A percentile compares a stretch with the other conserved stretches of the same genome.
Conservation (phyloP, 2,113 vertebrate species). For the Oryzias javanicus region DNA sequence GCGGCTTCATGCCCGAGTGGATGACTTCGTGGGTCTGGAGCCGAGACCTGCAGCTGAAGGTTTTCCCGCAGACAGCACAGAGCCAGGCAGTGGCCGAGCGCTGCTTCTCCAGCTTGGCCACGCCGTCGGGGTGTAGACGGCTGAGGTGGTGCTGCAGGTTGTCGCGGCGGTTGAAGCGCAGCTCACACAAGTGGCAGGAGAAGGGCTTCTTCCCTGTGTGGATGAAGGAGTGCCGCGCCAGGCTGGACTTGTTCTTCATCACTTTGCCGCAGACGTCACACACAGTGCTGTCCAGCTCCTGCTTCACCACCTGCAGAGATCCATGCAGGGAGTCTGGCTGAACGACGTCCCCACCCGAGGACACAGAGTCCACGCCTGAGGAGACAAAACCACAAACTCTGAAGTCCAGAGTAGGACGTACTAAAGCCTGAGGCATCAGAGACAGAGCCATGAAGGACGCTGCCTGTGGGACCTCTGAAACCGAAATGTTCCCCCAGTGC, state of each 20-base stretch:
- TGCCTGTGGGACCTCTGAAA: too few relatives aligned
- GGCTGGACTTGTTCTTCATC: conserved; percentile 66
- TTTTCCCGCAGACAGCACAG: conserved; percentile 61
- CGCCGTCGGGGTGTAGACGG: conserved; percentile 48
- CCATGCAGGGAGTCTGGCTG: conserved; percentile 23
- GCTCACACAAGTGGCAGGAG: conserved; percentile 53
- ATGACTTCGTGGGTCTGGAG: conserved; percentile 62
- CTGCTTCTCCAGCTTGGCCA: conserved; percentile 19
- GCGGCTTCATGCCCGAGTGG: conserved; percentile 63
- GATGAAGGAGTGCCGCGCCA: conserved; percentile 65
- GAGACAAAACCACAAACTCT: too few relatives aligned
- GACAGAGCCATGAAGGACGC: too few relatives aligned
- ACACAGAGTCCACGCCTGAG: too few relatives aligned
- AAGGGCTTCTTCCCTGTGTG: conserved; percentile 64
- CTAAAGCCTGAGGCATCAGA: too few relatives aligned
- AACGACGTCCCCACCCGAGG: too few relatives aligned
- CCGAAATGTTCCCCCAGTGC: too few relatives aligned
- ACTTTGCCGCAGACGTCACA: conserved; percentile 66
- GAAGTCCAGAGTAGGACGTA: too few relatives aligned
- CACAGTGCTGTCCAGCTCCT: conserved; percentile 47
- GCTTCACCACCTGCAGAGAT: conserved; percentile 30
- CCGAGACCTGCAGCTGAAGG: conserved; percentile 59
- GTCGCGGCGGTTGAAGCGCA: conserved; percentile 66
- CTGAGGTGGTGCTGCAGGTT: conserved; percentile 65
- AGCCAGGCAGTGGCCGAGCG: conserved; percentile 43